These are phyloP conservation scores for Enteromius radiatus DNA, from an alignment of 2,797 vertebrate species.

Conservation along the genomic window DNA sequence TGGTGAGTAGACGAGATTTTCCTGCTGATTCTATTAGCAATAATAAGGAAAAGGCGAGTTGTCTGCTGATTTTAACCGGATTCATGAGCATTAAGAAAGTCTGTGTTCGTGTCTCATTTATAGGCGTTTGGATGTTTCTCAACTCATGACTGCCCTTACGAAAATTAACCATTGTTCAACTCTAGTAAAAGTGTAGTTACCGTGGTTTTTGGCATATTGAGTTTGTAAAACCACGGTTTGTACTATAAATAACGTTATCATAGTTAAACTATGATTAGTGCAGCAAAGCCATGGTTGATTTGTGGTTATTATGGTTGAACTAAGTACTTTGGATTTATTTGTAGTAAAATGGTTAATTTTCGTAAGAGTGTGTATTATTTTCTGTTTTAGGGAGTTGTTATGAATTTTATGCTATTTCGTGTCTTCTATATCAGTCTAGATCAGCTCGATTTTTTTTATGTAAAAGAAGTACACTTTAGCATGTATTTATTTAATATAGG, in stretches of 20 bases:
- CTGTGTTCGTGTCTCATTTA: neutral
- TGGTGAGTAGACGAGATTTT: slow-evolving; percentile 11
- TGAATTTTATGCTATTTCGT: neutral
- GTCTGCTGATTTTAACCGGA: neutral
- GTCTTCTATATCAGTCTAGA: neutral
- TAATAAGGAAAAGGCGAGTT: neutral
- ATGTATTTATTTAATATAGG: neutral
- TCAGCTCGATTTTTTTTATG: neutral
- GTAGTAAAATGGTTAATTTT: neutral
- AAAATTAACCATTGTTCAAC: neutral
- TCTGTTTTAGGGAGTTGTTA: neutral
- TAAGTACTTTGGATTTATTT: neutral
- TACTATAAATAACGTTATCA: neutral
- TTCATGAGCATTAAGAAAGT: neutral
- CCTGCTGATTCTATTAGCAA: neutral
- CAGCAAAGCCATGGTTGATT: neutral
- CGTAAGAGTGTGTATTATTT: too few species aligned
- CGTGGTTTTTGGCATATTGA: neutral
- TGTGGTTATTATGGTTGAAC: neutral
- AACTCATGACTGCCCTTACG: neutral
- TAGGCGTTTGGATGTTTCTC: neutral
- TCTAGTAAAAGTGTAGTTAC: neutral
- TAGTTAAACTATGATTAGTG: neutral
- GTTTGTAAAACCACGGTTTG: neutral
- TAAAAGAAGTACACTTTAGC: neutral